Evolutionary conservation across 2,113 vertebrate species (phyloP).

Genomic region (Pteropus alecto): DNA sequence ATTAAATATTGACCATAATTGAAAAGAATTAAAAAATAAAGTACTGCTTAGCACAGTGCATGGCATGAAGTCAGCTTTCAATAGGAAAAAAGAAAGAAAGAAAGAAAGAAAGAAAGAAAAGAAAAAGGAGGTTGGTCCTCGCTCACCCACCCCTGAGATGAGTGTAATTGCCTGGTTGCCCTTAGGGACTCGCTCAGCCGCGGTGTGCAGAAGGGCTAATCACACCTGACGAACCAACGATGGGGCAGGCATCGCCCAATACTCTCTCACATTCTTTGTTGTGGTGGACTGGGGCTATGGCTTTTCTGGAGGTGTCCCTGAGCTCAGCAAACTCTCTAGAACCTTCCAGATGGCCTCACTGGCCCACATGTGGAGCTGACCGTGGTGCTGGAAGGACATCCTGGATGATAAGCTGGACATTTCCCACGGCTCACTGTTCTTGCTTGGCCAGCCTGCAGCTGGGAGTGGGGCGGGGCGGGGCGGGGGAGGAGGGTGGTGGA

Average conservation of each 20-base stretch:
- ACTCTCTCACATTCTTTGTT: neutral
- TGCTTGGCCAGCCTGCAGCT: neutral
- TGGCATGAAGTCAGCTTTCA: no score
- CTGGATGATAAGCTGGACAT: neutral
- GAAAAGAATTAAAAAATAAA: no score
- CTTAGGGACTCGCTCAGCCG: neutral
- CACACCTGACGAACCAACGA: neutral
- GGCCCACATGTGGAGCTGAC: neutral
- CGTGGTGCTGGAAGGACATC: neutral
- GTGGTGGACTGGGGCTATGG: neutral
- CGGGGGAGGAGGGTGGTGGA: no score
- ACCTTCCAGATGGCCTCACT: neutral
- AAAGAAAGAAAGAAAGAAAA: no score
- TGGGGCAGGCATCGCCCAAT: neutral
- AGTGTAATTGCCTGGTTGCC: neutral
- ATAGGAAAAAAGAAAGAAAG: no score
- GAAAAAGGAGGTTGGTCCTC: neutral
- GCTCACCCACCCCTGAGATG: neutral
- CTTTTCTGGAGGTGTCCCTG: neutral
- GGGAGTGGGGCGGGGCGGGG: neutral
- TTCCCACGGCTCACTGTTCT: neutral
- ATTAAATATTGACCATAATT: no score
- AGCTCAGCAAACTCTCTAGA: neutral
- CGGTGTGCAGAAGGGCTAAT: neutral
- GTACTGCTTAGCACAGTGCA: no score